Conservation (phyloP, 2,797 vertebrate genomes). For the Buphagus erythrorhynchus region DNA sequence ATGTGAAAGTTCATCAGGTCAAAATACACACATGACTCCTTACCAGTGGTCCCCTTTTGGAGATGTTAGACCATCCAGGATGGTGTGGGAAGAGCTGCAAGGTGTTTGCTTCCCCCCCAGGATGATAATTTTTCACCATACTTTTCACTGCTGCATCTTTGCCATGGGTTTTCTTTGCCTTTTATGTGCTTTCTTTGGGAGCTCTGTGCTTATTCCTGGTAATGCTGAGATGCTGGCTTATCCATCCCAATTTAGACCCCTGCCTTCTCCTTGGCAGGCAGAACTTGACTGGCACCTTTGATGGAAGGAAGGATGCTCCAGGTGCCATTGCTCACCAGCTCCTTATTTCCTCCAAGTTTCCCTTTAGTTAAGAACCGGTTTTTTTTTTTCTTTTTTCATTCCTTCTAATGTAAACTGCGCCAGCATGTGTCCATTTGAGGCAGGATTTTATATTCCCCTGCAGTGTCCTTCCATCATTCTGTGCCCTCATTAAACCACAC, state of each 20-base stretch:
- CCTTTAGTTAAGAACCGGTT: not conserved
- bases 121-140: not conserved
- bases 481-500: rapidly evolving
- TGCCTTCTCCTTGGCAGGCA: not conserved
- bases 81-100: not conserved
- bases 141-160: not conserved
- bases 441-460: not conserved
- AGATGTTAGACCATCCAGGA: not conserved
- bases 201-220: not conserved
- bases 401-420: not conserved
- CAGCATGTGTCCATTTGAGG: not conserved
- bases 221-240: not conserved
- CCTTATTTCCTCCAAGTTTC: not conserved
- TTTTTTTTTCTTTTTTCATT: not conserved
- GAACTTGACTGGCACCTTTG: not conserved
- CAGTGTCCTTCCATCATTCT: not conserved
- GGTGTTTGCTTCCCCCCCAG: not conserved
- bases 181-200: not conserved
- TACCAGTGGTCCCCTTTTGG: rapidly evolving
- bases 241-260: not conserved
- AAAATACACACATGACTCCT: rapidly evolving
- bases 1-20: not conserved
- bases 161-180: not conserved
- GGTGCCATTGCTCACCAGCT: not conserved
- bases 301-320: not conserved